Base-by-base conservation (phyloP, 2,113 vertebrate species). In the Colistium nudipinnis region DNA sequence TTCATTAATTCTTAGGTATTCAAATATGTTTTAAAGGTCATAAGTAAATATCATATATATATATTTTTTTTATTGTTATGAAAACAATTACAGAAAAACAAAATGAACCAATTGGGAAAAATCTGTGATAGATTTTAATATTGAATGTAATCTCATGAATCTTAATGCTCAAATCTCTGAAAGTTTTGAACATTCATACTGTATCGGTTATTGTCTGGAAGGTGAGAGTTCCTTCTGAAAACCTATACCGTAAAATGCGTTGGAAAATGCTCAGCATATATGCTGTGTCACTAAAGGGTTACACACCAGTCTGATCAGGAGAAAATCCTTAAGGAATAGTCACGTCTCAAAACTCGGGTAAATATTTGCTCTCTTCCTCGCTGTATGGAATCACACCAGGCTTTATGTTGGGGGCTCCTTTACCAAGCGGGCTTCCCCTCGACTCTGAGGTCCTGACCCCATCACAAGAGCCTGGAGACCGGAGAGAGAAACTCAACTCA, bases 401-500 rank as follows among this genome's bases (percentile, higher is more conserved):
- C 68, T 83, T 48, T 65, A 65, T 70, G 61, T 49, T 39, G 53
- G 71, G 63, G 62, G 48, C 54, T 76, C 64, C 48, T 83, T 82
- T 71, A 65, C 62, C 68, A 56, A 9, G 38, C 75, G 35, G 68
- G 70, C 76, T 84, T 84, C 72, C 57, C 45, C 65, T 86, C 65
- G 45, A 25, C 69, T 52, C 63, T 47, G 25, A 82, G 85, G 83
- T 90, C 83, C 48, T 79, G 83, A 88, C 83, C 86, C 63, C 74
- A 89, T 88, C 80, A 84, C 83, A 76, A 68, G 80, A 82, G 59
- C 80, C 82, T 56, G 47, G 78, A 80, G 81, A 84, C 64, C 62
- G 59, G 63, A 51, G 62, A 78, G 80, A 73, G 57, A 86, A 89
- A 0, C 25, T 70, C 72, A 62, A 69, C 76, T 83, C 81, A 44